These are phyloP conservation scores for Sinhomidia bicolor DNA, from an alignment of 2,888 invertebrate genomes.

Conservation along the genomic window DNA sequence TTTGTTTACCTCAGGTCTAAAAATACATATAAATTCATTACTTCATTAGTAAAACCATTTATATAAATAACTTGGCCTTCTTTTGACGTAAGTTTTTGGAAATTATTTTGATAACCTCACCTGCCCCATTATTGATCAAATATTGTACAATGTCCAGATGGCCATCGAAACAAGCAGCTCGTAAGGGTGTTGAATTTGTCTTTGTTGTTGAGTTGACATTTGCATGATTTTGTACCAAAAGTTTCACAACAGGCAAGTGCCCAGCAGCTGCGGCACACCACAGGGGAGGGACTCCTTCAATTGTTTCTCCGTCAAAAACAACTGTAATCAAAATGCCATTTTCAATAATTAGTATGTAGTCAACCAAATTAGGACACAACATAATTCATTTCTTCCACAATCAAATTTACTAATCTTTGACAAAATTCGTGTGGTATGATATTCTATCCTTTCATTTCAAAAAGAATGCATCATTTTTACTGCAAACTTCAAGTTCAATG, in stretches of 20 bases:
- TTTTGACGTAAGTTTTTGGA: no score
- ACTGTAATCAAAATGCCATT: conserved; percentile 84
- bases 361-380: background rate
- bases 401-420: no score
- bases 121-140: conserved; percentile 94
- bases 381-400: no score
- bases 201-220: conserved; percentile 96
- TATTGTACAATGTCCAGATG: conserved; percentile 97
- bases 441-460: no score
- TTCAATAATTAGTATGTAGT: background rate
- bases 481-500: no score
- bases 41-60: no score
- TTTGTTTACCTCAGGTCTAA: conserved; percentile 96
- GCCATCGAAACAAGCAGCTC: conserved; percentile 98
- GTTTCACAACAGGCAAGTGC: conserved; percentile 87
- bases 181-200: conserved; percentile 87
- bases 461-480: no score
- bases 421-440: no score
- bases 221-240: conserved; percentile 92
- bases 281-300: conserved; percentile 97
- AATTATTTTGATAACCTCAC: no score
- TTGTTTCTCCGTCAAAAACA: conserved; percentile 98
- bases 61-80: no score
- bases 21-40: conserved; percentile 81
- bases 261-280: conserved; percentile 98